Evolutionary conservation across 2,888 invertebrate species (phyloP), one percentile per base, ranked within the genome.

Genomic region (Cataglyphis livida): DNA sequence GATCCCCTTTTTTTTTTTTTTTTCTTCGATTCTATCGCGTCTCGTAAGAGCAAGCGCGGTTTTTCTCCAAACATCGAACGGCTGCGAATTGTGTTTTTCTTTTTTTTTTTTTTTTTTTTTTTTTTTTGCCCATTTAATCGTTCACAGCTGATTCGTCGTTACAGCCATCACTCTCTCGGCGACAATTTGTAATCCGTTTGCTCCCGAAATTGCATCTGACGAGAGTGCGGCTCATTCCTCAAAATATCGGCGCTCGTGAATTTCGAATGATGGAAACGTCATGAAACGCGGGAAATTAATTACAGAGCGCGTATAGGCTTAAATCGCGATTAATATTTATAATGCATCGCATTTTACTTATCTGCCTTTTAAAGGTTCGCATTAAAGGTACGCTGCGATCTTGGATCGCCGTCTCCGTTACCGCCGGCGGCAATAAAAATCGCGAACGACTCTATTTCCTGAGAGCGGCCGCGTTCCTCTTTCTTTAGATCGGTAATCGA

Each of bases 11-110:
- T 25, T 25, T 25, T 25, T 32, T 71, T 83, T 51, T 89, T 89
- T 84, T 89, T 81, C 70, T 59, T 57, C 81, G 73, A 70, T 81
- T 84, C 7, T 51, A 78, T 74, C 59, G 59, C 73, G 68, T 59
- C 73, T 41, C 57, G 70, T 59, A 70, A 70, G 59, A 78, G 57
- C 78, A 21, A 70, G 59, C 70, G 70, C 41, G 68, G 70, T 78
- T 78, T 78, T 78, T 70, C 70, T 32, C 12, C 6, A 21, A 51
- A 54, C 7, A 41, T 66, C 41, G 54, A 66, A 76, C 57, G 41
- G 6, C 6, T 70, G 32, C 70, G 57, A 78, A 78, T 70, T 70
- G 44, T 66, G 38, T 44, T 41, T 59, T 57, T 35, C 32, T 32
- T 70, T 78, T 0, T 21, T 21, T 21, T 21, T 78, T 78, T 25